Conservation (phyloP, 1,140 invertebrate species). For the Drosophila tsacasi region DNA sequence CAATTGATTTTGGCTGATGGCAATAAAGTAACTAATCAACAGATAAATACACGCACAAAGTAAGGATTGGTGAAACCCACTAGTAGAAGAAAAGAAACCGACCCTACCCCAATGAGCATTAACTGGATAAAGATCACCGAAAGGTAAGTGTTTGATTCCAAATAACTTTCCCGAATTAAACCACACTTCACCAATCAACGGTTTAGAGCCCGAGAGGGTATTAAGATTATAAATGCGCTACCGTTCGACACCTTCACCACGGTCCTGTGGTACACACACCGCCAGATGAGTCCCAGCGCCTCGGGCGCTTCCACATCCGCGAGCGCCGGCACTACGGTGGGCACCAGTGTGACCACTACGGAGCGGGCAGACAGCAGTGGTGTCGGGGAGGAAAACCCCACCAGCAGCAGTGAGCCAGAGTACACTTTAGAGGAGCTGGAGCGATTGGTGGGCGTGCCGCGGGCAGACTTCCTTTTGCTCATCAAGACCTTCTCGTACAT, state of each 20-base stretch:
- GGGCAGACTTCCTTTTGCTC: conserved; percentile 75
- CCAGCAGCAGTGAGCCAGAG: conserved; percentile 60
- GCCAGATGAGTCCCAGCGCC: conserved; percentile 75
- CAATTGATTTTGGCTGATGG: neutral
- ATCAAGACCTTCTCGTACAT: conserved; percentile 85
- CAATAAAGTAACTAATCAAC: neutral
- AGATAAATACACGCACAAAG: neutral
- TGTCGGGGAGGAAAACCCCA: conserved; percentile 37
- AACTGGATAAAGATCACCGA: conserved; percentile 85
- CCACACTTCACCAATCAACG: too few relatives aligned
- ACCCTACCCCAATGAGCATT: conserved; percentile 62
- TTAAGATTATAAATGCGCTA: conserved; percentile 84
- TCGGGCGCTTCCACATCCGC: conserved; percentile 3
- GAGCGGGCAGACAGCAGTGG: conserved; percentile 52
- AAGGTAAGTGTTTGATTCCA: conserved; percentile 46
- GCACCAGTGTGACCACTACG: conserved; percentile 68
- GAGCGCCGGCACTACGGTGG: conserved; percentile 41
- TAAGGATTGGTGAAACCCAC: neutral
- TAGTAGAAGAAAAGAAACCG: too few relatives aligned
- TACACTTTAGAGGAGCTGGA: conserved; percentile 81
- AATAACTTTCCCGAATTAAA: neutral
- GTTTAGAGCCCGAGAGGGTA: conserved; percentile 81
- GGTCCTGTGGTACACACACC: conserved; percentile 81
- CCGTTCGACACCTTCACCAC: conserved; percentile 82
- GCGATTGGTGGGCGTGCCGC: conserved; percentile 77